phyloP scores from a whole-genome alignment of 2,113 vertebrate genomes.

The Junco hyemalis region DNA sequence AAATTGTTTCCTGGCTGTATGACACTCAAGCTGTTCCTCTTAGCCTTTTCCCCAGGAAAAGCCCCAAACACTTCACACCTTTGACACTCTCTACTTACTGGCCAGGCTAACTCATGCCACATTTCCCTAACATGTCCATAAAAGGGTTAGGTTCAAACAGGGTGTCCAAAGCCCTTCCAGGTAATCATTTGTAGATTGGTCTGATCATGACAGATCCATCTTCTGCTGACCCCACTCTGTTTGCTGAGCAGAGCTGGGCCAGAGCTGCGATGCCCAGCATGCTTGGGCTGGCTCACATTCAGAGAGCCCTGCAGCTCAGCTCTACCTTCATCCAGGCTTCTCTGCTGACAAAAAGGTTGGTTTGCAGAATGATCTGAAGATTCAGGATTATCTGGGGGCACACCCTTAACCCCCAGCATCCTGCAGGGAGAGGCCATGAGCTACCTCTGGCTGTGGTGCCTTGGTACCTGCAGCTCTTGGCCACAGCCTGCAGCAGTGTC shows the following conservation, averaged over 20 bases:
- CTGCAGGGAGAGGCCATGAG: neutral
- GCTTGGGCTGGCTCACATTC: neutral
- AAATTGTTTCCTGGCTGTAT: constrained; percentile 16
- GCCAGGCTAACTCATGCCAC: neutral
- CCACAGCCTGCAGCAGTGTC: neutral
- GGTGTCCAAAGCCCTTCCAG: neutral
- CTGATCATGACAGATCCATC: neutral
- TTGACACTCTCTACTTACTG: neutral
- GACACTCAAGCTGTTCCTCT: constrained; percentile 41
- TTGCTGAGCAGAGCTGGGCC: neutral
- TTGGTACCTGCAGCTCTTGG: neutral
- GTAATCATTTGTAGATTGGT: neutral
- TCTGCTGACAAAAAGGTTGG: neutral
- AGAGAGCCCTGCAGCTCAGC: neutral
- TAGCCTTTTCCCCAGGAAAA: constrained; percentile 35
- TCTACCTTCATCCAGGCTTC: neutral
- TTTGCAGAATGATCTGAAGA: neutral
- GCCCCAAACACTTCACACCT: constrained; percentile 8
- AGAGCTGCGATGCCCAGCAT: fast-evolving
- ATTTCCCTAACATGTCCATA: neutral
- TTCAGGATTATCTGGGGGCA: neutral
- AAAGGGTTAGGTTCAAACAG: neutral
- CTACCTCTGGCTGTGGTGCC: neutral
- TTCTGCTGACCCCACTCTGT: neutral
- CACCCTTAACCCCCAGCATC: neutral